phyloP scores from a whole-genome alignment of 2,113 vertebrate genomes.

The Gallinago undulata region DNA sequence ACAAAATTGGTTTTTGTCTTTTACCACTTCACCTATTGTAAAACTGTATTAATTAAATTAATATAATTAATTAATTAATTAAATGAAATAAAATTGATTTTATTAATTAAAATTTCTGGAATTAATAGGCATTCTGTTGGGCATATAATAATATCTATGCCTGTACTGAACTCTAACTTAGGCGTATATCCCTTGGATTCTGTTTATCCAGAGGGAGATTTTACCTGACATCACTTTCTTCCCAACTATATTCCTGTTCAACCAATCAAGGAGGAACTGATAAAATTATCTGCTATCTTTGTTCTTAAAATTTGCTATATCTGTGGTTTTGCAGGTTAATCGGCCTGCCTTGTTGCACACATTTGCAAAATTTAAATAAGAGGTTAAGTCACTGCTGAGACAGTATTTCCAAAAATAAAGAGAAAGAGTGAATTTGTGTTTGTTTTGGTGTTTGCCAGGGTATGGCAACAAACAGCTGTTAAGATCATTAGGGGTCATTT shows the following conservation, averaged over 20 bases:
- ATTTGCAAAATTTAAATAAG: neutral
- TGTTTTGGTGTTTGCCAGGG: neutral
- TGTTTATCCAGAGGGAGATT: neutral
- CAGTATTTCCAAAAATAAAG: neutral
- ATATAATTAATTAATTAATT: too few relatives aligned
- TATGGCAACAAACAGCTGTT: neutral
- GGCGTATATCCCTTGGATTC: neutral
- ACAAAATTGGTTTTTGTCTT: neutral
- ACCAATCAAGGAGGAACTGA: neutral
- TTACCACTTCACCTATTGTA: neutral
- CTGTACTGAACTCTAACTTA: neutral
- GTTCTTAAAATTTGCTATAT: neutral
- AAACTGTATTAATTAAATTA: too few relatives aligned
- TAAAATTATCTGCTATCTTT: neutral
- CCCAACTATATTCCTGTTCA: neutral
- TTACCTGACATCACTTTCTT: neutral
- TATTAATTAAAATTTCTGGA: neutral
- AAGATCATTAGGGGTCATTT: neutral
- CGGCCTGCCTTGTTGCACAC: neutral
- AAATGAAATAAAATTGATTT: too few relatives aligned
- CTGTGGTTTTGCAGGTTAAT: neutral
- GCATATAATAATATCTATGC: neutral
- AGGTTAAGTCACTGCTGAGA: neutral
- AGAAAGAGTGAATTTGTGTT: neutral
- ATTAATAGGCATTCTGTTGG: neutral